These are phyloP conservation scores for Glyptemys insculpta DNA, from an alignment of 2,797 vertebrate genomes.

Conservation along the genomic window DNA sequence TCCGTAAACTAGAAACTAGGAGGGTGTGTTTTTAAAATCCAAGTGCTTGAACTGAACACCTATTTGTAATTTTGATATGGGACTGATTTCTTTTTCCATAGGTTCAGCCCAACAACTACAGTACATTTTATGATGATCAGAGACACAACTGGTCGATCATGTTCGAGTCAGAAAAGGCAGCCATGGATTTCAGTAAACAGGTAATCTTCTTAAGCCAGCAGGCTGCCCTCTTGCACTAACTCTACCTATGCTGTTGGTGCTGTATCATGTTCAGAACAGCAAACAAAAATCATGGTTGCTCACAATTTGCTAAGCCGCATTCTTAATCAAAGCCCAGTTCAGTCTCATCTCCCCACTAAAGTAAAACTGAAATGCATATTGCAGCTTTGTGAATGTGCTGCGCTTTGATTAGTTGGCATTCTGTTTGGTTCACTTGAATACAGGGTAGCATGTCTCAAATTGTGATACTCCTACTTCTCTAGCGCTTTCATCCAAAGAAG, in stretches of 20 bases:
- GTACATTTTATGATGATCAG: conserved; percentile 96
- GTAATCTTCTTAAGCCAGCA: conserved; percentile 69
- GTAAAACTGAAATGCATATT: not conserved
- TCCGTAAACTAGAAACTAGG: too few species aligned
- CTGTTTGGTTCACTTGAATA: not conserved
- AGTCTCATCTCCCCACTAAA: fast-evolving
- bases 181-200: conserved; percentile 92
- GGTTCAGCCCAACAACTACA: conserved; percentile 94
- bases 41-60: not conserved
- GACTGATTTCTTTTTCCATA: conserved; percentile 66
- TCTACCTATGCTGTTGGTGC: not conserved
- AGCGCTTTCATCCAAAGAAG: not conserved
- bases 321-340: not conserved
- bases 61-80: not conserved
- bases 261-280: not conserved
- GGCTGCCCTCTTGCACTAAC: not conserved
- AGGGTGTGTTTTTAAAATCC: not conserved
- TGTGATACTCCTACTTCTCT: not conserved
- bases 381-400: not conserved
- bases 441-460: not conserved
- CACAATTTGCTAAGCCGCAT: not conserved
- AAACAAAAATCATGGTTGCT: not conserved
- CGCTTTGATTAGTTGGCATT: not conserved
- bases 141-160: conserved; percentile 98
- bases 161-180: conserved; percentile 93